Evolutionary conservation across 2,888 invertebrate species (phyloP), one percentile per base, ranked within the genome.

Genomic region (Drosophila bunnanda): DNA sequence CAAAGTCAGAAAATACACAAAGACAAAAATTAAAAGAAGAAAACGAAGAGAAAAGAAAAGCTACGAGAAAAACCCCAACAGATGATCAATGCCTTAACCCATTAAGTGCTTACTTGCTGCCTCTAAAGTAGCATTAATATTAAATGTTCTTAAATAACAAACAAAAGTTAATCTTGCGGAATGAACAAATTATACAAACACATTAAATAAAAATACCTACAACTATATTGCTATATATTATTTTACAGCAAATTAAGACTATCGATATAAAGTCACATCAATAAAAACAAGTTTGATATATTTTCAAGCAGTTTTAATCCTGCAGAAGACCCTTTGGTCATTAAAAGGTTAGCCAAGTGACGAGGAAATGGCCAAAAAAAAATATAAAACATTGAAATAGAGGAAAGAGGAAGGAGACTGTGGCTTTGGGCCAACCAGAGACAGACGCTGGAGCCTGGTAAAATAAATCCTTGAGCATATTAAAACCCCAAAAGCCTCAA

Each of bases 381-480:
- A 30, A 30, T n/a, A n/a, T n/a, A 17, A 12, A 4, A 2, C 25
- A n/a, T n/a, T n/a, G 12, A 12, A n/a, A 7, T 7, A 38, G n/a
- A 7, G 10, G 4, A n/a, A 2, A 6, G 10, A 52, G 15, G 6
- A 30, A 0, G 17, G 1, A 12, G 12, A 2, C 17, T 17, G 30
- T 15, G 44, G 44, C 25, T 30, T 30, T 48, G 8, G 30, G 38
- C 17, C 36, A 38, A 1, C n/a, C 38, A 38, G 38, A 38, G 41
- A 41, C 41, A 43, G 41, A 20, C 17, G 20, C 41, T 17, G 10
- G 34, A 41, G 50, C 12, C 28, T 28, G 34, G 46, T 54, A 71
- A 74, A 68, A 77, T 76, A 80, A 86, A 80, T 77, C 79, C 72
- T 83, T 75, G 75, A 67, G 77, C 72, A 72, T 80, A 82, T 82